These are phyloP conservation scores for Leptinotarsa texana DNA, from an alignment of 1,140 invertebrate species.

Conservation along the genomic window DNA sequence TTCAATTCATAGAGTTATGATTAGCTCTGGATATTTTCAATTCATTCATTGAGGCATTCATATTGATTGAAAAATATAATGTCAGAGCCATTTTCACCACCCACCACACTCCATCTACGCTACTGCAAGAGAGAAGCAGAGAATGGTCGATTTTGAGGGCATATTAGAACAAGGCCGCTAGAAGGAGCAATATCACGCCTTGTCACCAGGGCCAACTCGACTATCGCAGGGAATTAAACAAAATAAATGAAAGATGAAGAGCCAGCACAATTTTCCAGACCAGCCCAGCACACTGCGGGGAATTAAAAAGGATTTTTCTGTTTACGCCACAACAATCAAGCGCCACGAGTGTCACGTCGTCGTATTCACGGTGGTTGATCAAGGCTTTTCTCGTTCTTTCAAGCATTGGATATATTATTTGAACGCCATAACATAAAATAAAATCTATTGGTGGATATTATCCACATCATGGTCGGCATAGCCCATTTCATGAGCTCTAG, in stretches of 20 bases:
- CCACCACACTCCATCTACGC: too few relatives aligned
- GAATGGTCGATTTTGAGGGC: neutral
- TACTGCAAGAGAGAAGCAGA: neutral
- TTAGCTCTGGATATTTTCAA: too few relatives aligned
- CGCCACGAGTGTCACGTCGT: neutral
- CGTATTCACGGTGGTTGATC: slow-evolving; percentile 2
- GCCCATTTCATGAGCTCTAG: too few relatives aligned
- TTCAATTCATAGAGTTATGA: too few relatives aligned
- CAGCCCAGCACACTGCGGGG: neutral
- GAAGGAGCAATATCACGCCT: slow-evolving; percentile 5
- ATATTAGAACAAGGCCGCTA: neutral
- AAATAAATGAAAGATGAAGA: slow-evolving; percentile 8
- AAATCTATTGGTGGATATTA: too few relatives aligned
- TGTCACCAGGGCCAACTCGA: slow-evolving; percentile 4
- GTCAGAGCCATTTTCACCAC: too few relatives aligned
- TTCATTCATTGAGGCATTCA: too few relatives aligned
- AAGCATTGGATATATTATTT: too few relatives aligned
- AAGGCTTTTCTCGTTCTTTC: neutral
- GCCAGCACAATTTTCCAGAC: neutral
- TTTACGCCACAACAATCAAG: neutral
- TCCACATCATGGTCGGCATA: too few relatives aligned
- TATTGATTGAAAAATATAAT: too few relatives aligned
- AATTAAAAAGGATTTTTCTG: slow-evolving; percentile 4
- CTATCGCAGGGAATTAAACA: slow-evolving; percentile 3
- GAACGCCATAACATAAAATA: too few relatives aligned